Conservation (phyloP, 2,888 invertebrate species). For the Incurvaria masculella region DNA sequence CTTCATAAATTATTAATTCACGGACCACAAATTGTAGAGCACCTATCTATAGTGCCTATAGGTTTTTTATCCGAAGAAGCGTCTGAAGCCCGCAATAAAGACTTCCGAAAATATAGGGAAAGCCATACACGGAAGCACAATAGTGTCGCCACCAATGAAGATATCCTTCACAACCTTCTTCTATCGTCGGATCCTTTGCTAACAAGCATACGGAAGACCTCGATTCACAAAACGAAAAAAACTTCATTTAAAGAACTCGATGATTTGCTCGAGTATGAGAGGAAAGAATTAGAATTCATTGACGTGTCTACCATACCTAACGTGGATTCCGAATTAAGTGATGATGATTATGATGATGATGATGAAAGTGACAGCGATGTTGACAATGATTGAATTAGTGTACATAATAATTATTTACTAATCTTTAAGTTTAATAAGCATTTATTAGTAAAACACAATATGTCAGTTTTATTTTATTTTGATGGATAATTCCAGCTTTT, state of each 20-base stretch:
- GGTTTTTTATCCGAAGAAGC: constrained; percentile 12
- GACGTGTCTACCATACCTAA: background rate
- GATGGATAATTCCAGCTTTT: too few relatives aligned
- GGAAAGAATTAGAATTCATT: background rate
- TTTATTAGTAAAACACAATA: too few relatives aligned
- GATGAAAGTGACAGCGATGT: too few relatives aligned
- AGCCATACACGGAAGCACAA: constrained; percentile 10
- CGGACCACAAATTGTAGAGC: constrained; percentile 1
- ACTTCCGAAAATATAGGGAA: constrained; percentile 9
- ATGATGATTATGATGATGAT: background rate
- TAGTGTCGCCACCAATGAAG: constrained; percentile 5
- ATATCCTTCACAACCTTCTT: background rate
- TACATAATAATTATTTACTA: too few relatives aligned
- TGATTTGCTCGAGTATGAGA: background rate
- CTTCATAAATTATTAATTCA: background rate
- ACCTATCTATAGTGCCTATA: constrained; percentile 10
- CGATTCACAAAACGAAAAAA: background rate
- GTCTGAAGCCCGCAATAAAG: constrained; percentile 12
- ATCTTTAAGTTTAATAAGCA: too few relatives aligned
- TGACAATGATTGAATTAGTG: too few relatives aligned
- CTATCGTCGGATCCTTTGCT: background rate
- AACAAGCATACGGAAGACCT: background rate
- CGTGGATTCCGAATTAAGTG: background rate
- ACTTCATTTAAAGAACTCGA: background rate
- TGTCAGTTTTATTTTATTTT: too few relatives aligned